Evolutionary conservation across 2,888 invertebrate species (phyloP).

Genomic region (Drosophila demipolita): DNA sequence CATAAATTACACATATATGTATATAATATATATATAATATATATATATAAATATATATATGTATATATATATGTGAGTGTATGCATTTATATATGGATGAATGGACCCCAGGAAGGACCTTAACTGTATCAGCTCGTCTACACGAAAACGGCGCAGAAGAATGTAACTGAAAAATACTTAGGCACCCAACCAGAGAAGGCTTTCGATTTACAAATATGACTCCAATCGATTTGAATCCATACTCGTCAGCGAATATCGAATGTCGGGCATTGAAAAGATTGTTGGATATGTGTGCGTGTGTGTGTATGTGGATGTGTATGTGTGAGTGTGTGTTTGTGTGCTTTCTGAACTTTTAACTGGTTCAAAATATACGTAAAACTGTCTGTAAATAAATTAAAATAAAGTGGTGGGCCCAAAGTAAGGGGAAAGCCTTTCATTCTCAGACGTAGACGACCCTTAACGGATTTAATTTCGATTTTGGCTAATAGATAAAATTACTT

Average conservation of each 20-base stretch:
- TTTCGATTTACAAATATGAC: background rate
- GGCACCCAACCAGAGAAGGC: conserved; percentile 19
- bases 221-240: conserved; percentile 11
- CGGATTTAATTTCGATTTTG: conserved; percentile 2
- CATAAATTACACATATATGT: conserved; percentile 28
- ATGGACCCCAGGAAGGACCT: conserved; percentile 23
- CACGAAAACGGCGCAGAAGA: conserved; percentile 13
- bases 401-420: background rate
- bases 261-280: conserved; percentile 32
- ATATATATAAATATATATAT: background rate
- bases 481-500: conserved; percentile 36
- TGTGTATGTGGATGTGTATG: background rate
- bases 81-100: conserved; percentile 10
- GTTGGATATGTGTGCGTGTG: conserved; percentile 50
- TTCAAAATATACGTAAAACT: conserved; percentile 7
- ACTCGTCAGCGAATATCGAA: conserved; percentile 19
- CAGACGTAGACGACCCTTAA: conserved; percentile 12
- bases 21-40: conserved; percentile 1
- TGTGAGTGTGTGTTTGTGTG: conserved; percentile 30
- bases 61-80: background rate
- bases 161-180: background rate
- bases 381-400: background rate
- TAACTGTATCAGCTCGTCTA: conserved; percentile 27
- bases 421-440: background rate
- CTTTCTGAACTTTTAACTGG: conserved; percentile 40